Evolutionary conservation across 2,797 vertebrate species (phyloP).

Genomic region (Pitangus sulphuratus): DNA sequence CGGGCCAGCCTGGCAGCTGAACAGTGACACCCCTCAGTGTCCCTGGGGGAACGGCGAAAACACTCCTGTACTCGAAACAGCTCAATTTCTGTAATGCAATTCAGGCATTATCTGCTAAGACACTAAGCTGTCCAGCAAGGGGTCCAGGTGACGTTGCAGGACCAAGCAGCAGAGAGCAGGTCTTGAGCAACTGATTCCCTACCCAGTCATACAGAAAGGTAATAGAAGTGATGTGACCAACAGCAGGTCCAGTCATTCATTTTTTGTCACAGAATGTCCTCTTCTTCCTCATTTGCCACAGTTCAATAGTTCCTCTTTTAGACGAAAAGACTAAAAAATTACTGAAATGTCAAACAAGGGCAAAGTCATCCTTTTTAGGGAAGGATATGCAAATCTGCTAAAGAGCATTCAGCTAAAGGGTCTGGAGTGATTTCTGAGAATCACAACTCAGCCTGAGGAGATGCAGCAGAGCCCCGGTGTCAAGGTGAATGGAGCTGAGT

Average conservation of each 20-base stretch:
- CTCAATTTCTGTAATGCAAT: rapidly evolving
- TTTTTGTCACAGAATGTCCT: neutral
- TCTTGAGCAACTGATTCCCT: neutral
- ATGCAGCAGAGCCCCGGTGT: neutral
- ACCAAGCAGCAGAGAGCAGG: neutral
- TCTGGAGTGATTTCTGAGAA: conserved; percentile 8
- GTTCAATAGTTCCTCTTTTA: conserved; percentile 62
- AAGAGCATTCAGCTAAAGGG: neutral
- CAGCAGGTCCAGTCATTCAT: neutral
- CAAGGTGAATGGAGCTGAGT: neutral
- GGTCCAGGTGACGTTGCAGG: rapidly evolving
- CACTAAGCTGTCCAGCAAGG: neutral
- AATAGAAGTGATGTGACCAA: neutral
- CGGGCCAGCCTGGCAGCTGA: neutral
- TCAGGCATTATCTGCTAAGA: rapidly evolving
- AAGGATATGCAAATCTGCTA: conserved; percentile 54
- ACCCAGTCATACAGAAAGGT: neutral
- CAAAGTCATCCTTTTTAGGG: conserved; percentile 59
- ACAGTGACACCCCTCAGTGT: neutral
- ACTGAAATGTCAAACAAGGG: conserved; percentile 47
- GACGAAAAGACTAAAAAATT: neutral
- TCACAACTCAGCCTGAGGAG: neutral
- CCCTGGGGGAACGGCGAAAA: neutral
- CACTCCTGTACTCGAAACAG: neutral
- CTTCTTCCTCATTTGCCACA: conserved; percentile 11